Conservation (phyloP, 1,140 invertebrate species). For the Tetramorium parvispinum region DNA sequence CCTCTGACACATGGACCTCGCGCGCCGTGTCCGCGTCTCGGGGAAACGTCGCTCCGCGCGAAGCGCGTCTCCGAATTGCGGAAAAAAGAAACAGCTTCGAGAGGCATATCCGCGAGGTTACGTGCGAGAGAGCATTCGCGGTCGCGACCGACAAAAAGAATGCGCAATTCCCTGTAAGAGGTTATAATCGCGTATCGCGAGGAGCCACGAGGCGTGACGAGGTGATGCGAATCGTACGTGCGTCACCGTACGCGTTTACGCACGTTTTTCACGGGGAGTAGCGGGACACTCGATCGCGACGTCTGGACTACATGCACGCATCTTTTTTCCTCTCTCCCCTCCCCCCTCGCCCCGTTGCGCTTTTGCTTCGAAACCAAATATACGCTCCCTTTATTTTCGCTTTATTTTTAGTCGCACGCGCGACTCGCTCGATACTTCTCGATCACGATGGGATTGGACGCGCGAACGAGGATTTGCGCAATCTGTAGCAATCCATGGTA, state of each 20-base stretch:
- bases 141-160: neutral
- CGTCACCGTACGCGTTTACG: neutral
- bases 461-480: slow-evolving; percentile 21
- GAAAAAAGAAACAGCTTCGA: neutral
- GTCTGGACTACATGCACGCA: no score
- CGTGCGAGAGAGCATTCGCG: no score
- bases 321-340: neutral
- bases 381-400: neutral
- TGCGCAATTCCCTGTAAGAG: neutral
- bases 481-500: slow-evolving; percentile 16
- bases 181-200: neutral
- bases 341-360: no score
- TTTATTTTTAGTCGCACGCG: neutral
- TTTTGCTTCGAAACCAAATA: neutral
- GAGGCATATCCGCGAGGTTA: no score
- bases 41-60: no score
- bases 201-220: neutral
- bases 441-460: neutral
- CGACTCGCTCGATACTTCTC: neutral
- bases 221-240: neutral
- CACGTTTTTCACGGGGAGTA: neutral
- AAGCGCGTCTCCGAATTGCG: no score
- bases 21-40: neutral
- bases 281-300: neutral
- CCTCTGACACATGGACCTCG: slow-evolving; percentile 63